Base-by-base conservation (phyloP, 2,888 invertebrate genomes). In the Diarsia rubi region DNA sequence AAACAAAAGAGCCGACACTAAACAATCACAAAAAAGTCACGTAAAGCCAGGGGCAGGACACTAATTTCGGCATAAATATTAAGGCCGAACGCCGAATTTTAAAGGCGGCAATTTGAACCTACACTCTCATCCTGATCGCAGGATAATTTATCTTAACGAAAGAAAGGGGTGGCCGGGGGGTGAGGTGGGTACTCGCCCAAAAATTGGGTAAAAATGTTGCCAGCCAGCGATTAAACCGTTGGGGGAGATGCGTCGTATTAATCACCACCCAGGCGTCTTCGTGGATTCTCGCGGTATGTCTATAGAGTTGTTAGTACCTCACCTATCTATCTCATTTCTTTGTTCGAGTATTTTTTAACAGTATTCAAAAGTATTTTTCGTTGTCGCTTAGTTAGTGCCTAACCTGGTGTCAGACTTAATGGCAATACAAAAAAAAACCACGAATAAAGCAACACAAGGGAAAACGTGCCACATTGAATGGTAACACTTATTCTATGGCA, bases 151-250 rank as follows among this genome's bases (percentile, higher is more conserved):
- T 96, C 96, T 96, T 96, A 95, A 96, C 95, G 96, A 96, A 96
- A 96, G 96, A 96, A 96, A 96, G 95, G 96, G 96, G 96, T 96
- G 96, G 95, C 93, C 90, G 78, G 82, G 89, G 89, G 88, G 87
- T 78, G 90, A 89, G 91, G 91, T 86, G 88, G 88, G 86, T 84
- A 88, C 80, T 91, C 92, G 70, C 94, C 95, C 96, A 96, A 96
- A 96, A 96, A 96, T 96, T 96, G 96, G 95, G 96, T 96, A 96
- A 96, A 96, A 96, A 96, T 96, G 96, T 96, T 96, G 95, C 96
- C 95, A 95, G 95, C 95, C 90, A 96, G 92, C 96, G 96, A 96
- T 96, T 96, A 96, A 96, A 96, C 95, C 95, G 94, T 95, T 91
- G 94, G 92, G 96, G 96, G 96, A 95, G 96, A 96, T 96, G 95